Evolutionary conservation across 2,888 invertebrate genomes (phyloP), one percentile per base, ranked within the genome.

Genomic region (Hyposoter dolosus): DNA sequence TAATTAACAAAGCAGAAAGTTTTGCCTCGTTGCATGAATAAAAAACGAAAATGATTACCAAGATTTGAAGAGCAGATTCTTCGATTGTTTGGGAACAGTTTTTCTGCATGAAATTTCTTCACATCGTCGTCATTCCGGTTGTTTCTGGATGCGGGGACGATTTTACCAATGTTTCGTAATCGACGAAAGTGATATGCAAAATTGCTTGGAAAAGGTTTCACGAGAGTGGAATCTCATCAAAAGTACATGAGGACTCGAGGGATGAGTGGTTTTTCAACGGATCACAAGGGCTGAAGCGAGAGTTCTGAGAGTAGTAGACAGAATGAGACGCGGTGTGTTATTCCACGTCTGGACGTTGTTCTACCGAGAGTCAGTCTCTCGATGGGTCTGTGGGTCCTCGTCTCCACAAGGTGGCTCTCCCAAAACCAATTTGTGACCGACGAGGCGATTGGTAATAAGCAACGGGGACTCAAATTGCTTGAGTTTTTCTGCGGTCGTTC

Each of bases 381-480:
- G 43, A 50, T 65, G 74, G 71, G 71, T 65, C 56, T 68, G 85
- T 78, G 76, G 72, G 82, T 82, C 82, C 76, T 82, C 81, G 65
- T 79, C 84, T 50, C 72, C 65, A 47, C 78, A 76, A 85, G 85
- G 87, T 81, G 84, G 85, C 85, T 87, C 88, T 80, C 88, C 86
- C 82, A 89, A 88, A 89, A 92, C 93, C 93, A 94, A 93, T 94
- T 94, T 94, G 93, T 92, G 93, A 93, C 93, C 92, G 93, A 93
- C 92, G 92, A 93, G 92, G 91, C 91, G 93, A 93, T 93, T 92
- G 93, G 92, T 93, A 94, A 94, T 93, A 94, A 93, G 93, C 91
- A 91, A 92, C 91, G 88, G 91, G 90, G 90, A 92, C 92, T 93
- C 92, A 92, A 93, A 93, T 93, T 93, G 93, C 92, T 91, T 91